phyloP scores from a whole-genome alignment of 2,113 vertebrate genomes.

The Meleagris gallopavo region DNA sequence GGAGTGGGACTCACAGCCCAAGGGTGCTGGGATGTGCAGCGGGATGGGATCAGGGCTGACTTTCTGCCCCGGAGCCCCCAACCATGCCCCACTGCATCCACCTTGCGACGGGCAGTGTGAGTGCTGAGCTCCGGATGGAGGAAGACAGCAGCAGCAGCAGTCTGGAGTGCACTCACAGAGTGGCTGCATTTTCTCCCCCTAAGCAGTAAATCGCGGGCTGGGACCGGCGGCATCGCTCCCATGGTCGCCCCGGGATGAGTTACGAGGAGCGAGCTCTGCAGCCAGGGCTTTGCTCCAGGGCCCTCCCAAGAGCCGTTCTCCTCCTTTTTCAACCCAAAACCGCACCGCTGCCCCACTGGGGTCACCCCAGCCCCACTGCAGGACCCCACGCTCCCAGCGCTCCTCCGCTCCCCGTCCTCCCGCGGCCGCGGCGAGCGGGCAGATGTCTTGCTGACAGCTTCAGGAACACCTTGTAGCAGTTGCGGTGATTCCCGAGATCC shows the following conservation, averaged over 20 bases:
- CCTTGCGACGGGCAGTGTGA: fast-evolving
- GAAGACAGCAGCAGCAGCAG: background rate
- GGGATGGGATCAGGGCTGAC: fast-evolving
- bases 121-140: fast-evolving
- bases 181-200: background rate
- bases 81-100: fast-evolving
- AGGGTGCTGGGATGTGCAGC: fast-evolving
- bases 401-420: background rate
- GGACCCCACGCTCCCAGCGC: background rate
- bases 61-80: background rate
- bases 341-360: fast-evolving
- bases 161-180: too few species aligned
- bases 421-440: background rate
- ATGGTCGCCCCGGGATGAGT: background rate
- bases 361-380: background rate
- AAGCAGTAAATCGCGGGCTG: background rate
- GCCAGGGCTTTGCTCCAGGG: conserved; percentile 40
- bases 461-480: conserved; percentile 73
- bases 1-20: background rate
- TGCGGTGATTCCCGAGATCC: conserved; percentile 59
- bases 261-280: conserved; percentile 46
- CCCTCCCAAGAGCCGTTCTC: background rate
- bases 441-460: conserved; percentile 73
- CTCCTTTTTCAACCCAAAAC: background rate
- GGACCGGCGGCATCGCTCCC: background rate